Base-by-base conservation (phyloP, 2,888 invertebrate genomes). In the Drosophila vallismaia region DNA sequence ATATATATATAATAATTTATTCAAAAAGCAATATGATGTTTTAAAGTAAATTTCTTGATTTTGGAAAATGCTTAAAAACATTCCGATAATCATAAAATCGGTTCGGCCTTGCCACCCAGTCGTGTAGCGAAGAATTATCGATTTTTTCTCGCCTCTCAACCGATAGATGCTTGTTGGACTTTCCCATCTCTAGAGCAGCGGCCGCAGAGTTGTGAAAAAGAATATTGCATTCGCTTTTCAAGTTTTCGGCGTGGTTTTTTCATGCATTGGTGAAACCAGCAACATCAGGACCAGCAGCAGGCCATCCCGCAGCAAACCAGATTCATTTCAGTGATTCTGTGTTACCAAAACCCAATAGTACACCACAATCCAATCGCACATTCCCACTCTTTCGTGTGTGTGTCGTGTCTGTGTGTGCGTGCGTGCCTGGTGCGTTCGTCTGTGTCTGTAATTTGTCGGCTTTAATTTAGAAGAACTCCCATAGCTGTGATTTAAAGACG, bases 401-500 rank as follows among this genome's bases (percentile, higher is more conserved):
- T 42, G 59, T 56, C 49, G 53, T 46, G n/a, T 33, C 50, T 31
- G 38, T 51, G 50, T 53, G 44, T 57, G 52, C 63, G 44, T 57
- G 52, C 63, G 59, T 55, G 53, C 40, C 52, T 59, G 70, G 50
- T 55, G 36, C 36, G 36, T 36, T 36, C n/a, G 36, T 6, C 36
- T 57, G 71, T 70, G 45, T 66, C 58, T 53, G 74, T 76, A 46
- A 59, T 48, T 44, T 72, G 87, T 86, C 87, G 82, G 87, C 87
- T 84, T 86, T 73, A 73, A 78, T 71, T 74, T 66, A 69, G 82
- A 80, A 76, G 66, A 83, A 79, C 70, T 67, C 59, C 66, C 75
- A 33, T 36, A 62, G n/a, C 29, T 53, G 42, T 8, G 50, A 45
- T 62, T 51, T 19, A 5, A 26, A 49, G 55, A 33, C 33, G 44